These are phyloP conservation scores for Macquaria australasica DNA, from an alignment of 2,113 vertebrate species.

Conservation along the genomic window DNA sequence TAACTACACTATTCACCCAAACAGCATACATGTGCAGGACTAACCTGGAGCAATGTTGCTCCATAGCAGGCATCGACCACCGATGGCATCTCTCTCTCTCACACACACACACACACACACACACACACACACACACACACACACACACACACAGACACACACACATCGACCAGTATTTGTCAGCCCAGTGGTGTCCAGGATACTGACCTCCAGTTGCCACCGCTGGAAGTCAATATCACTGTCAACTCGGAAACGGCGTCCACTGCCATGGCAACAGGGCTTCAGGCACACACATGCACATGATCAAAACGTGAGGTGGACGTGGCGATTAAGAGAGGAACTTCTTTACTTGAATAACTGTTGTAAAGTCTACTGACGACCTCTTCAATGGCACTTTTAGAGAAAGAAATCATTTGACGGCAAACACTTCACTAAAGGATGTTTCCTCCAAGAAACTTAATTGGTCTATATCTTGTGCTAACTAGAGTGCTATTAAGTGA, in stretches of 20 bases:
- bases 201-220: conserved; percentile 68
- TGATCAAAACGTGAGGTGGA: background rate
- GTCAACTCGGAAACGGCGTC: conserved; percentile 36
- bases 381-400: background rate
- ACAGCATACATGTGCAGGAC: background rate
- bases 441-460: background rate
- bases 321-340: background rate
- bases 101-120: background rate
- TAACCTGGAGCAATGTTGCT: conserved; percentile 1
- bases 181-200: conserved; percentile 49
- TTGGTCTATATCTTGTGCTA: background rate
- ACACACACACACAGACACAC: background rate
- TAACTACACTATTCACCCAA: background rate
- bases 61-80: conserved; percentile 30
- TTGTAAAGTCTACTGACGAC: background rate
- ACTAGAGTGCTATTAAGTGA: background rate
- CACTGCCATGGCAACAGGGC: conserved; percentile 57
- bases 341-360: background rate
- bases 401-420: background rate
- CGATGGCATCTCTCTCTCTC: background rate
- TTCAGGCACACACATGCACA: background rate
- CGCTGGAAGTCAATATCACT: conserved; percentile 67
- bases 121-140: background rate
- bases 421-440: background rate
- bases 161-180: conserved; percentile 65